A percentile compares a stretch with the other conserved stretches of the same genome.
These are phyloP conservation scores for Sinocyclocheilus grahami DNA, from an alignment of 2,113 vertebrate species.

Conservation along the genomic window DNA sequence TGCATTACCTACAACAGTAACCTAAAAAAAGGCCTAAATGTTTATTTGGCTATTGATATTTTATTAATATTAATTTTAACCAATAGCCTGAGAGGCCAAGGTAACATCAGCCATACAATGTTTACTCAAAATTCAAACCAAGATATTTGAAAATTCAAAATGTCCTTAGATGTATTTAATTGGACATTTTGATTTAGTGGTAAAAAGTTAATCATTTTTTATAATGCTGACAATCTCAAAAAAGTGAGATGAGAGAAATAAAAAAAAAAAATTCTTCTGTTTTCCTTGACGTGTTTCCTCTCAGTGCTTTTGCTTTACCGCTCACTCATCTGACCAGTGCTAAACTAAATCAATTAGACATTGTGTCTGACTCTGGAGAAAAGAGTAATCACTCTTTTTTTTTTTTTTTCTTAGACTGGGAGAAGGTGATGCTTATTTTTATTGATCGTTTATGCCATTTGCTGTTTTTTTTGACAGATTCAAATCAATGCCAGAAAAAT, in stretches of 20 bases:
- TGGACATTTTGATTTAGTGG: no score
- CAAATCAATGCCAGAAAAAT: no score
- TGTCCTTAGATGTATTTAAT: no score
- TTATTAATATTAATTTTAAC: no score
- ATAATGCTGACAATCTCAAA: no score
- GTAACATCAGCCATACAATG: background rate
- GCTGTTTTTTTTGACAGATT: background rate
- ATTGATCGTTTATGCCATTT: no score
- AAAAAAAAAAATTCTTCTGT: slow-evolving; percentile 39
- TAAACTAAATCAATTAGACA: background rate
- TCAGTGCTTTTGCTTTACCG: slow-evolving; percentile 60
- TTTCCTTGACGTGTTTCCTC: slow-evolving; percentile 60
- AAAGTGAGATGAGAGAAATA: background rate
- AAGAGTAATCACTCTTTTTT: no score
- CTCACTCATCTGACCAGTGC: slow-evolving; percentile 60
- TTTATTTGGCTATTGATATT: background rate
- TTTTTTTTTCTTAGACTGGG: slow-evolving; percentile 2
- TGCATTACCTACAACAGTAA: background rate
- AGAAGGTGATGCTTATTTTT: background rate
- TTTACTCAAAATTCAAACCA: no score
- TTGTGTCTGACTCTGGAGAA: background rate
- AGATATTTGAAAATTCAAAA: no score
- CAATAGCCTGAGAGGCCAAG: no score
- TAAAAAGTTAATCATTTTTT: no score
- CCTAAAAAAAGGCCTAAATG: background rate